Evolutionary conservation across 1,140 invertebrate genomes (phyloP).

Genomic region (Drosophila malerkotliana): DNA sequence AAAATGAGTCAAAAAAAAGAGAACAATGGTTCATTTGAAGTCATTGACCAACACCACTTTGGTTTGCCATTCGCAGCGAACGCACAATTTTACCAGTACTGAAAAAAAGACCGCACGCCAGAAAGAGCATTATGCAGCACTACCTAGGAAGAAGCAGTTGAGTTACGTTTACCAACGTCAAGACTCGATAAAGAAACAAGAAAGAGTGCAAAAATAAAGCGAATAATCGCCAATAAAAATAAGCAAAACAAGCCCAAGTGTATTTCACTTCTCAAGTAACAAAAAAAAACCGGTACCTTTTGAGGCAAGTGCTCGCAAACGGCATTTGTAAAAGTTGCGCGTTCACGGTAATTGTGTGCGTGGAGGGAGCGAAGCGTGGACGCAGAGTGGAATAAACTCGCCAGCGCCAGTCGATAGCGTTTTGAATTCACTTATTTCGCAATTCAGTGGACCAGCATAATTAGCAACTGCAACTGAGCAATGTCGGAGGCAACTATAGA

Average conservation of each 20-base stretch:
- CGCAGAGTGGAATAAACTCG: slow-evolving; percentile 51
- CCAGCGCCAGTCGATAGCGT: slow-evolving; percentile 42
- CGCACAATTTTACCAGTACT: slow-evolving; percentile 12
- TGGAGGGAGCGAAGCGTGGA: slow-evolving; percentile 11
- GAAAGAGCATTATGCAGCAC: slow-evolving; percentile 38
- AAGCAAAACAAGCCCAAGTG: slow-evolving; percentile 27
- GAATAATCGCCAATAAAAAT: slow-evolving; percentile 33
- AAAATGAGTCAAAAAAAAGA: too few relatives aligned
- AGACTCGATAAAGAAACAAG: slow-evolving; percentile 37
- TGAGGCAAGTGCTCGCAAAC: slow-evolving; percentile 34
- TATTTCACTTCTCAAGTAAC: slow-evolving; percentile 12
- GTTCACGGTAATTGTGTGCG: slow-evolving; percentile 69
- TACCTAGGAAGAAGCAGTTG: slow-evolving; percentile 52
- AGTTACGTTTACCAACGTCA: slow-evolving; percentile 62
- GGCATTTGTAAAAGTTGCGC: slow-evolving; percentile 68
- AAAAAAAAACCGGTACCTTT: slow-evolving; percentile 11
- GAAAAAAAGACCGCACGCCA: slow-evolving; percentile 45
- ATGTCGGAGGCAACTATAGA: slow-evolving; percentile 68
- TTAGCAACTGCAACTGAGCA: slow-evolving; percentile 4
- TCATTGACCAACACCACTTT: too few relatives aligned
- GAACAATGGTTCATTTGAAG: too few relatives aligned
- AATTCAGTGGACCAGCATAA: slow-evolving; percentile 32
- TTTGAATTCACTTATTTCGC: slow-evolving; percentile 57
- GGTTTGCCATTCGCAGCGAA: slow-evolving; percentile 12
- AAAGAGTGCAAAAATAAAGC: slow-evolving; percentile 36